phyloP scores from a whole-genome alignment of 2,888 invertebrate genomes.

The Nineta flava region DNA sequence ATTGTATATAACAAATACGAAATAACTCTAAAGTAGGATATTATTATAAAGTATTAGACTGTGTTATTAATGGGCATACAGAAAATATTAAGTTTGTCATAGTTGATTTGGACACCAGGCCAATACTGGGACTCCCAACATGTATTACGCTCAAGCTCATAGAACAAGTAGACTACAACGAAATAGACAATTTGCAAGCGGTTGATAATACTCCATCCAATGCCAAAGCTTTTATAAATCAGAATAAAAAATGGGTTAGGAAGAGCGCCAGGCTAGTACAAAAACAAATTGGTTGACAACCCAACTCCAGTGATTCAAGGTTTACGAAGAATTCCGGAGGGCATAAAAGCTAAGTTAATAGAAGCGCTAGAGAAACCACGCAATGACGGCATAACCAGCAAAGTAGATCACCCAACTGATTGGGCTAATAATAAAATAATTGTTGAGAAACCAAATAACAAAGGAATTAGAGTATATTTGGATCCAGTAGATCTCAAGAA shows the following conservation, averaged over 20 bases:
- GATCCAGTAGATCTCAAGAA: no score
- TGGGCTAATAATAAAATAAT: no score
- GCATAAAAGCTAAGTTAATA: neutral
- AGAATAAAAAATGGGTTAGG: neutral
- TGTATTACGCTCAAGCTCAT: neutral
- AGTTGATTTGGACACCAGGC: neutral
- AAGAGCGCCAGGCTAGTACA: neutral
- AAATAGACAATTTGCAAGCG: no score
- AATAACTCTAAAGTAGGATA: no score
- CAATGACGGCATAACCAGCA: neutral
- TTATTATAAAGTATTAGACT: no score
- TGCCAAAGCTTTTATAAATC: neutral
- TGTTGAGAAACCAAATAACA: no score
- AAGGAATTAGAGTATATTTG: no score
- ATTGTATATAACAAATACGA: no score
- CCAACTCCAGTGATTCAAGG: neutral
- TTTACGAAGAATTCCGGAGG: neutral
- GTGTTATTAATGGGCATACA: neutral
- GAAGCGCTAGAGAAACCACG: neutral
- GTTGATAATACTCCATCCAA: neutral
- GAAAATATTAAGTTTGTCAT: neutral
- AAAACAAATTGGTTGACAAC: neutral
- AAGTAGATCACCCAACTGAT: neutral
- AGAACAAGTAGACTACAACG: neutral
- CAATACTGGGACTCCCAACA: neutral